These are phyloP conservation scores for Notodonta ziczac DNA, from an alignment of 2,888 invertebrate genomes.

Conservation along the genomic window DNA sequence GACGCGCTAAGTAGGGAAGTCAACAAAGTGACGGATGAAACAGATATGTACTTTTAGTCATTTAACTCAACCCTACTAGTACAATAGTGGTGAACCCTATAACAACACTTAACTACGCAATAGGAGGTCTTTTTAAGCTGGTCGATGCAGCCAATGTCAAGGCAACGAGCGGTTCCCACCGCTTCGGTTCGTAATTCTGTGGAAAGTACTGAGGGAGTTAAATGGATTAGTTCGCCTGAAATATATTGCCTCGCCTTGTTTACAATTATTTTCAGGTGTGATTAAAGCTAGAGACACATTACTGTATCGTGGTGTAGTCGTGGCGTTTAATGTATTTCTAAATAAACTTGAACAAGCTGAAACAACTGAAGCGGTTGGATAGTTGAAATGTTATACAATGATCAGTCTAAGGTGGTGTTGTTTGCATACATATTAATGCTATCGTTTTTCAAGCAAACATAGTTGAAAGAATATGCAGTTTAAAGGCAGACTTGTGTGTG, in stretches of 20 bases:
- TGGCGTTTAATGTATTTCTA: not conserved
- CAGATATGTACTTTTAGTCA: slow-evolving; percentile 46
- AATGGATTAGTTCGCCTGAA: not conserved
- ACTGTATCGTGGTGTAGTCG: not conserved
- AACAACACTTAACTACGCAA: not conserved
- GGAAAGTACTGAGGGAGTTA: not conserved
- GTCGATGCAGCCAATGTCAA: slow-evolving; percentile 41
- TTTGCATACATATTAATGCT: too few species aligned
- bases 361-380: too few species aligned
- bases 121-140: slow-evolving; percentile 21
- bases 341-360: too few species aligned
- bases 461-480: too few species aligned
- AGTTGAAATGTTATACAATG: too few species aligned
- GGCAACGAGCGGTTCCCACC: slow-evolving; percentile 21
- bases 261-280: too few species aligned
- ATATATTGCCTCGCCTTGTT: not conserved
- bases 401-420: too few species aligned
- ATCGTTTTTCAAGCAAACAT: too few species aligned
- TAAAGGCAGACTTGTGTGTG: too few species aligned
- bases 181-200: not conserved
- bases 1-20: slow-evolving; percentile 33
- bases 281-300: not conserved
- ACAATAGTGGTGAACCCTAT: slow-evolving; percentile 13
- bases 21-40: slow-evolving; percentile 49
- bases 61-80: slow-evolving; percentile 29